Evolutionary conservation across 2,888 invertebrate genomes (phyloP), one percentile per base, ranked within the genome.

Genomic region (Pachymerium ferrugineum): DNA sequence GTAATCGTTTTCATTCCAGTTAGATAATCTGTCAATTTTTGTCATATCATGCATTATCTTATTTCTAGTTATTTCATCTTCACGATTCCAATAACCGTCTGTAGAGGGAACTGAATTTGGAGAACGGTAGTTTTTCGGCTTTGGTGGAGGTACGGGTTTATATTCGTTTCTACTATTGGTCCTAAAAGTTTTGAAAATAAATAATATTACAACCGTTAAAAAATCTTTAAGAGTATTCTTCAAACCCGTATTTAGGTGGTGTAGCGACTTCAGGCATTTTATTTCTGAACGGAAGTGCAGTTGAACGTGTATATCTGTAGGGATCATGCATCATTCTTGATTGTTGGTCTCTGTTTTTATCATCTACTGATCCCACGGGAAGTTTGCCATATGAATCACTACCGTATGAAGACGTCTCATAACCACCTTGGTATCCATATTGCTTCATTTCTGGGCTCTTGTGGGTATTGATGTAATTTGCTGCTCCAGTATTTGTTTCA

Each of bases 131-230:
- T 94, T 93, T 81, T 94, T 94, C 68, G 94, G 94, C 81, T 95
- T 95, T 8, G 94, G 94, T 30, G 94, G 94, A 47, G 94, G 94
- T 73, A 94, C 89, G 0, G 94, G 94, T 82, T 94, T 94, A 83
- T 93, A 93, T 1, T 86, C 85, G 67, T 77, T 73, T 31, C 70
- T 73, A 30, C 73, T 74, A 8, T 28, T 54, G 28, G 1, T 47
- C n/a, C 1, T 47, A 38, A 38, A 12, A 38, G 8, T 1, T 1
- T n/a, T 8, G 38, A 38, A 38, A 33, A 38, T n/a, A n/a, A n/a
- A n/a, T n/a, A n/a, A n/a, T n/a, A n/a, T n/a, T n/a, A n/a, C n/a
- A n/a, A n/a, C n/a, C n/a, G 38, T 47, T 19, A 47, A 47, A 19
- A 47, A 47, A 47, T 16, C 1, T 19, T 8, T n/a, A 8, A 16